Evolutionary conservation across 2,113 vertebrate species (phyloP).

Genomic region (Pao palembangensis): DNA sequence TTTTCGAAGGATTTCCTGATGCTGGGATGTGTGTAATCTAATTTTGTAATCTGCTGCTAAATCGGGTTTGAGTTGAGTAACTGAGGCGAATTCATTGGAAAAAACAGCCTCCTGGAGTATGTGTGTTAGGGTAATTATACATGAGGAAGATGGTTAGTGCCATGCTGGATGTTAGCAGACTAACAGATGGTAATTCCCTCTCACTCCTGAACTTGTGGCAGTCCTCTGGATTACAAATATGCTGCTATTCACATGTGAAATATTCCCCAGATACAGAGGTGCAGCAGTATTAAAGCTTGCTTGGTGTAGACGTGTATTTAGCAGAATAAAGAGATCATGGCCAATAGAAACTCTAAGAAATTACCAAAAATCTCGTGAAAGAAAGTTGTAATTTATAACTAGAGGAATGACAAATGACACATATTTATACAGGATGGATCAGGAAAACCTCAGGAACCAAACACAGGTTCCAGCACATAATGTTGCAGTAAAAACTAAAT

Average conservation of each 20-base stretch:
- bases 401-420: too few species aligned
- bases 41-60: conserved; percentile 53
- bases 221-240: conserved; percentile 43
- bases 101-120: conserved; percentile 25
- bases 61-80: conserved; percentile 41
- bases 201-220: conserved; percentile 40
- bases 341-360: not conserved
- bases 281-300: not conserved
- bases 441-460: too few species aligned
- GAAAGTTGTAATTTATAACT: too few species aligned
- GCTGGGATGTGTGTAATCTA: conserved; percentile 30
- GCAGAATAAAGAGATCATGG: not conserved
- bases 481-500: too few species aligned
- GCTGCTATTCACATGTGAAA: conserved; percentile 2
- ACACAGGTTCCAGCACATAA: too few species aligned
- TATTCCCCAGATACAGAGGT: conserved; percentile 16
- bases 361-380: not conserved
- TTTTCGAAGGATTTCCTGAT: conserved; percentile 20
- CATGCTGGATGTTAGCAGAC: conserved; percentile 16
- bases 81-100: conserved; percentile 27
- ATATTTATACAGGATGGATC: too few species aligned
- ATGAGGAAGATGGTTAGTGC: conserved; percentile 55
- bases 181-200: conserved; percentile 62
- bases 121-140: conserved; percentile 57
- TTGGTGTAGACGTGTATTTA: not conserved